A percentile compares a stretch with the other conserved stretches of the same genome.
Evolutionary conservation across 1,140 invertebrate genomes (phyloP).

Genomic region (Rhynchophorus ferrugineus): DNA sequence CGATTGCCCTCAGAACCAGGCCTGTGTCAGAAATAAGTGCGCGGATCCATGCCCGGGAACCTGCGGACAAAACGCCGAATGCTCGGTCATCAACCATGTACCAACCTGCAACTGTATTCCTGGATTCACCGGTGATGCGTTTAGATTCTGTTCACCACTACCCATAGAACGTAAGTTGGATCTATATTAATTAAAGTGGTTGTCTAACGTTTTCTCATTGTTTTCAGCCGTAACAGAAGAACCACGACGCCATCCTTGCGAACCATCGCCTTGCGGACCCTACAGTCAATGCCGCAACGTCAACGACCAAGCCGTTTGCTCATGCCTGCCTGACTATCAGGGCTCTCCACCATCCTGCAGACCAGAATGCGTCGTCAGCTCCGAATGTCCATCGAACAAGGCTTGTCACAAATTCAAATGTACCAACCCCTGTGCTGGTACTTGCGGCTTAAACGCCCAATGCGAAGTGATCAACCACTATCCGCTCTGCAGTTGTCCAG

Average conservation of each 20-base stretch:
- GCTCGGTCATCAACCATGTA: conserved; percentile 69
- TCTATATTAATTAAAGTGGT: background rate
- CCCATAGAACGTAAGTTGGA: conserved; percentile 28
- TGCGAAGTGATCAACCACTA: conserved; percentile 62
- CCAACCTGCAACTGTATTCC: conserved; percentile 68
- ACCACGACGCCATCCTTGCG: conserved; percentile 47
- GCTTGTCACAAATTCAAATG: conserved; percentile 68
- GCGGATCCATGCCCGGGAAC: conserved; percentile 70
- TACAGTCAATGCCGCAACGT: conserved; percentile 57
- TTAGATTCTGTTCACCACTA: conserved; percentile 37
- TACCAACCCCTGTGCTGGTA: conserved; percentile 60
- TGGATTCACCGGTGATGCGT: conserved; percentile 69
- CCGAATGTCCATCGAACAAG: conserved; percentile 59
- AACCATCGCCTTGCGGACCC: conserved; percentile 61
- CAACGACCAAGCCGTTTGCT: conserved; percentile 54
- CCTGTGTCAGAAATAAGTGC: conserved; percentile 73
- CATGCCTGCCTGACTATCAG: conserved; percentile 55
- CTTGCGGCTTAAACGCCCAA: conserved; percentile 61
- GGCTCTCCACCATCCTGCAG: conserved; percentile 61
- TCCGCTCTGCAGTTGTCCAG: conserved; percentile 64
- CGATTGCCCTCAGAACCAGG: conserved; percentile 65
- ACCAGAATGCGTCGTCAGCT: conserved; percentile 66
- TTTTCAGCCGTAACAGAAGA: conserved; percentile 39
- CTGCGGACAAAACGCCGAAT: conserved; percentile 74
- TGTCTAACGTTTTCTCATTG: background rate